Percentiles rank a stretch among this genome's conserved stretches.
Evolutionary conservation across 2,113 vertebrate species (phyloP).

Genomic region (Leuciscus idus): DNA sequence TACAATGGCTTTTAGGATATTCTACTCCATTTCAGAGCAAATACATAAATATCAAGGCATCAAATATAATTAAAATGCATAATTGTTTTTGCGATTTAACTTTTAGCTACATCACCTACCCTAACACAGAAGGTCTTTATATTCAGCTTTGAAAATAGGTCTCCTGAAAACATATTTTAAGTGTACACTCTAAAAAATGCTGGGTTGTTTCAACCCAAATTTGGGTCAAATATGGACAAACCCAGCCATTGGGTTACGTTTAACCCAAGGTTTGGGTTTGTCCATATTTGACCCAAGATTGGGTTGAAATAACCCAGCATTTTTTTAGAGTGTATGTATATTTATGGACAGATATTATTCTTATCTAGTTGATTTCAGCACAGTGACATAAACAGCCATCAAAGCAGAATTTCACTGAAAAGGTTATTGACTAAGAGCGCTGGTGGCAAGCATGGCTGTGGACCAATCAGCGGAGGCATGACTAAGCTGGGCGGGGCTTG

Average conservation of each 20-base stretch:
- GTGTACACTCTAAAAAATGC: no score
- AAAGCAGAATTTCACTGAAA: constrained; percentile 34
- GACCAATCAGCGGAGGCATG: constrained; percentile 42
- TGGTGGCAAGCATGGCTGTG: constrained; percentile 8
- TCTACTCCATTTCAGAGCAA: background rate
- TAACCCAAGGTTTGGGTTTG: no score
- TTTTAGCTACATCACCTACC: background rate
- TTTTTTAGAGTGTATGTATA: background rate
- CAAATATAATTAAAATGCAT: background rate
- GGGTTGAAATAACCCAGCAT: no score
- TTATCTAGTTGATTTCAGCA: background rate
- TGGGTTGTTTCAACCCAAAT: no score
- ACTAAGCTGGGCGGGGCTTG: constrained; percentile 29
- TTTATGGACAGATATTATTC: background rate
- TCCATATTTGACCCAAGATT: no score
- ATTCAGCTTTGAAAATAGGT: background rate
- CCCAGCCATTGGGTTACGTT: no score
- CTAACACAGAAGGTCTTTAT: background rate
- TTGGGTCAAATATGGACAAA: no score
- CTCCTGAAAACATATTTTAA: background rate
- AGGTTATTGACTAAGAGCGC: constrained; percentile 22
- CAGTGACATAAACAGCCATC: background rate
- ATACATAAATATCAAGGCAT: background rate
- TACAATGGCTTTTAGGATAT: background rate
- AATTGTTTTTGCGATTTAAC: background rate